Base-by-base conservation (phyloP, 1,140 invertebrate genomes). In the Eupeodes corollae region DNA sequence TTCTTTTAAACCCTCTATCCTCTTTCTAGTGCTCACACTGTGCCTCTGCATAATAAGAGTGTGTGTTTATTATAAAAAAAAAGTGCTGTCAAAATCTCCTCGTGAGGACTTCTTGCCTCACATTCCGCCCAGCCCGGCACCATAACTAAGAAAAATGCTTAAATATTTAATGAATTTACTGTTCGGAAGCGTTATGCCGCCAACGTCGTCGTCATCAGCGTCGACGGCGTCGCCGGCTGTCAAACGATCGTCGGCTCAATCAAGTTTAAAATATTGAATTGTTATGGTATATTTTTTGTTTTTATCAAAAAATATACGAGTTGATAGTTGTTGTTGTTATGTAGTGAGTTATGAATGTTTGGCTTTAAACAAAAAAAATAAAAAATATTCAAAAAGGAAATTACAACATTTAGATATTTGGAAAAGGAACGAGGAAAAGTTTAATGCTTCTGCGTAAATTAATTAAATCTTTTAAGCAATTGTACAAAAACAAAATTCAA, bases 101-200 rank as follows among this genome's bases (percentile, higher is more conserved):
- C 56, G 59, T 12, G 54, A 54, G 5, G 65, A 70, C 42, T 69
- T 65, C 46, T 55, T 56, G 15, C 57, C 59, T 8, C 57, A 65
- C 16, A 55, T 70, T 38, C 68, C 68, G 44, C 68, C 68, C 32
- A 70, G 68, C 45, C 68, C 68, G 49, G 68, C 68, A 47, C 68
- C 68, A 65, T 70, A 67, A 68, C 63, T 66, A 66, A 65, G 60
- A 55, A 63, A 61, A 63, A 66, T 66, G 63, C 59, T 66, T 55
- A 66, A 61, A 63, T 66, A 66, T 61, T 64, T 66, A 57, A 55
- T 66, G 57, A 66, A 66, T 66, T 66, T 66, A 61, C 63, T 66
- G 43, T 66, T 60, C 46, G 59, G 59, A 16, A 15, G 10, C 21
- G 21, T 26, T 5, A 26, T 26, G 21, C 21, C 21, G 21, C 21